These are phyloP conservation scores for Rhingia campestris DNA, from an alignment of 2,888 invertebrate species.

Conservation along the genomic window DNA sequence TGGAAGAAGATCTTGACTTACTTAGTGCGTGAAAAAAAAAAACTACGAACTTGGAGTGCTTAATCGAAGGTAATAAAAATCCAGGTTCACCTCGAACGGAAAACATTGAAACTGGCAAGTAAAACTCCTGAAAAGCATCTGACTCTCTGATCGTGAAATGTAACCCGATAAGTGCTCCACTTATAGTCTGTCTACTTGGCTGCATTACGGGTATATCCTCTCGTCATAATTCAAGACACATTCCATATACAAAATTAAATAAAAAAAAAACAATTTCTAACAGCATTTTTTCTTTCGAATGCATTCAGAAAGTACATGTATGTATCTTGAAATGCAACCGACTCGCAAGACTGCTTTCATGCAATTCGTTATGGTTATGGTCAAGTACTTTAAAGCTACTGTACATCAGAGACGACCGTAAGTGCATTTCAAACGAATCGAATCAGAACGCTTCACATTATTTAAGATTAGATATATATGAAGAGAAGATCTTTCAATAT, in stretches of 20 bases:
- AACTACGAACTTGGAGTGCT: no score
- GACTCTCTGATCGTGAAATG: conserved; percentile 7
- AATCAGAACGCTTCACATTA: conserved; percentile 32
- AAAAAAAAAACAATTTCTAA: conserved; percentile 8
- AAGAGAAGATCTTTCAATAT: conserved; percentile 44
- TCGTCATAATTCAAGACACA: conserved; percentile 11
- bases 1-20: no score
- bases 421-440: conserved; percentile 18
- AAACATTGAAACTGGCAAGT: no score
- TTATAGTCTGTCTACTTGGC: conserved; percentile 8
- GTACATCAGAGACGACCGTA: background rate
- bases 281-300: conserved; percentile 6
- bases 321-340: conserved; percentile 15
- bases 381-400: conserved; percentile 9
- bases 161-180: conserved; percentile 31
- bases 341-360: conserved; percentile 49
- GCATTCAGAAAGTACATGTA: conserved; percentile 13
- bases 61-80: background rate
- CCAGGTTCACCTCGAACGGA: background rate
- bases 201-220: conserved; percentile 8
- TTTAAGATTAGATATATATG: conserved; percentile 9
- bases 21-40: no score
- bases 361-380: conserved; percentile 37
- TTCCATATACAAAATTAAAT: background rate
- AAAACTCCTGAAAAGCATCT: background rate